Evolutionary conservation across 2,888 invertebrate genomes (phyloP).

Genomic region (Cryptocheilus praepositus): DNA sequence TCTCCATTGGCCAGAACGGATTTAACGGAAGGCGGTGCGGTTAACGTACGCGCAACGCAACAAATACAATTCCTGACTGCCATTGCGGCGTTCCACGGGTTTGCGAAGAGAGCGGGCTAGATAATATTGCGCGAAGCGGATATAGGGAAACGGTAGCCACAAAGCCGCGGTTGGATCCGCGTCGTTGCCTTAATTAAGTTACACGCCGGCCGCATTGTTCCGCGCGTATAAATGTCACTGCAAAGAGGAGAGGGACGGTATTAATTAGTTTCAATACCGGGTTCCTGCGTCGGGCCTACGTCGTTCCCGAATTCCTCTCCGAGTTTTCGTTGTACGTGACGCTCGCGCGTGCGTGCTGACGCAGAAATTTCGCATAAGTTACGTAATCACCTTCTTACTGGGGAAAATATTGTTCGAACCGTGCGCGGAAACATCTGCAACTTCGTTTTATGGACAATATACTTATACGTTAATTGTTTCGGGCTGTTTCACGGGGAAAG

Average conservation of each 20-base stretch:
- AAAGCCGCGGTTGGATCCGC: conserved; percentile 71
- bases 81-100: conserved; percentile 64
- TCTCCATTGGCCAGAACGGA: conserved; percentile 40
- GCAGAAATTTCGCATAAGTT: neutral
- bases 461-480: no score
- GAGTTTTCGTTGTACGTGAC: no score
- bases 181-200: conserved; percentile 75
- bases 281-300: neutral
- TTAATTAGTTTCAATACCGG: conserved; percentile 69
- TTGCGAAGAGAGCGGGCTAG: conserved; percentile 63
- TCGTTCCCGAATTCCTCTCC: neutral
- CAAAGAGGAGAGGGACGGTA: conserved; percentile 62
- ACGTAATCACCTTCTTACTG: no score
- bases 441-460: no score
- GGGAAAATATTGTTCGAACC: no score
- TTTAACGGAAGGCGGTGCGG: conserved; percentile 52
- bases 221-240: conserved; percentile 70
- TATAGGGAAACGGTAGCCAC: conserved; percentile 69
- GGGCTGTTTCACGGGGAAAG: no score
- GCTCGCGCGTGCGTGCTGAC: no score
- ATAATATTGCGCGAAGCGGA: conserved; percentile 70
- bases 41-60: conserved; percentile 54
- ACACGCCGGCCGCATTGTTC: conserved; percentile 71
- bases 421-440: no score
- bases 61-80: conserved; percentile 71